Evolutionary conservation across 2,113 vertebrate genomes (phyloP).

Genomic region (Rhizomys pruinosus): DNA sequence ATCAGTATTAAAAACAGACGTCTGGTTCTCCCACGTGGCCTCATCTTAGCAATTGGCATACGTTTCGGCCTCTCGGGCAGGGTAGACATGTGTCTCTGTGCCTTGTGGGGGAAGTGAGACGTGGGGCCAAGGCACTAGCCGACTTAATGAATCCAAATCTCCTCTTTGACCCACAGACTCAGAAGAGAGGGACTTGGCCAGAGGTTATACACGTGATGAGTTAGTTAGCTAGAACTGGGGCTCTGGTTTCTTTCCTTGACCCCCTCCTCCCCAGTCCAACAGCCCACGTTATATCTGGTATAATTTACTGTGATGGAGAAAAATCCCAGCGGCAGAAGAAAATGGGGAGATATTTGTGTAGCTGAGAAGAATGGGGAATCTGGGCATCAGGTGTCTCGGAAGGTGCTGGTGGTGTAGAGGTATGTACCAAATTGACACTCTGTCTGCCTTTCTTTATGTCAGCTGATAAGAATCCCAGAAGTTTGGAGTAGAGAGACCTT

Average conservation of each 20-base stretch:
- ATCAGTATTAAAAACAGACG: conserved; percentile 78
- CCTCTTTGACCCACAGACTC: neutral
- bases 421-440: neutral
- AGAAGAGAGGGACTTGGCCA: neutral
- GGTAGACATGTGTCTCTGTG: neutral
- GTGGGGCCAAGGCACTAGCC: neutral
- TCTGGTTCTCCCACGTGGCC: conserved; percentile 65
- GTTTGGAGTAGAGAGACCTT: neutral
- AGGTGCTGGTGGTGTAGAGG: neutral
- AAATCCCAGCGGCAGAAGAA: neutral
- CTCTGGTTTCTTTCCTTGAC: neutral
- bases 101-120: neutral
- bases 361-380: neutral
- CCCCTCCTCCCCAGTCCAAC: neutral
- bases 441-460: neutral
- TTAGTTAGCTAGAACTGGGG: neutral
- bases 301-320: neutral
- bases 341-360: neutral
- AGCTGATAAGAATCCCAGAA: neutral
- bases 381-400: neutral
- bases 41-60: conserved; percentile 66
- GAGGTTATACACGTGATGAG: neutral
- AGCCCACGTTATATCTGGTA: neutral
- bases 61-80: conserved; percentile 54
- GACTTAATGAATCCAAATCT: conserved; percentile 28